Percentiles rank a stretch among this genome's conserved stretches.
Conservation (phyloP, 1,140 invertebrate genomes). For the Sycophaga agraensis region DNA sequence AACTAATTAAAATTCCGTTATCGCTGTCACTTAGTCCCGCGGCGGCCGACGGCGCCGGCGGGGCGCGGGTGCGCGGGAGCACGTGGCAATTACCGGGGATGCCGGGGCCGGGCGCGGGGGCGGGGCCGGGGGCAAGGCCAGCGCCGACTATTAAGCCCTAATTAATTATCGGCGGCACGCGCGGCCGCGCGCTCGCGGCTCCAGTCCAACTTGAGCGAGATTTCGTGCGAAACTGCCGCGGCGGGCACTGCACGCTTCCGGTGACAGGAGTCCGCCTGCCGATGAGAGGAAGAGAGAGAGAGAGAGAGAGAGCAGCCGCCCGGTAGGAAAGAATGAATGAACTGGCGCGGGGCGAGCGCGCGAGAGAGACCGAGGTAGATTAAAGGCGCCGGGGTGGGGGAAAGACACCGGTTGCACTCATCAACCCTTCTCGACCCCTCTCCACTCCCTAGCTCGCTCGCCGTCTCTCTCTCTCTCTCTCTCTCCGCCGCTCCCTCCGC, state of each 20-base stretch:
- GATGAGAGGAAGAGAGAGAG: conserved; percentile 15
- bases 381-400: conserved; percentile 36
- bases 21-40: too few species aligned
- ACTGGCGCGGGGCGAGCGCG: conserved; percentile 7
- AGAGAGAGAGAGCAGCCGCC: background rate
- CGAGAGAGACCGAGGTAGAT: conserved; percentile 16
- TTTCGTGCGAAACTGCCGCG: conserved; percentile 47
- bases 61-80: too few species aligned
- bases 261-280: conserved; percentile 40
- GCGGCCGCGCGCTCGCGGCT: background rate
- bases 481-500: conserved; percentile 9
- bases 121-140: too few species aligned
- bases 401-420: conserved; percentile 53
- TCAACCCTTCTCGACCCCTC: conserved; percentile 43
- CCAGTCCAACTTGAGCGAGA: conserved; percentile 40
- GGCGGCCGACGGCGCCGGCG: too few species aligned
- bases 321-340: conserved; percentile 21
- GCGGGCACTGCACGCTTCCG: conserved; percentile 33
- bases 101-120: too few species aligned
- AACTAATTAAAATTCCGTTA: too few species aligned
- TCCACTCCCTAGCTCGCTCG: conserved; percentile 18
- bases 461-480: conserved; percentile 3
- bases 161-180: background rate
- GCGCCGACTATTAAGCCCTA: too few species aligned
- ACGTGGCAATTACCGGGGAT: too few species aligned